Percentiles rank a stretch among this genome's conserved stretches.
Conservation (phyloP, 1,140 invertebrate species). For the Danaus plexippus region DNA sequence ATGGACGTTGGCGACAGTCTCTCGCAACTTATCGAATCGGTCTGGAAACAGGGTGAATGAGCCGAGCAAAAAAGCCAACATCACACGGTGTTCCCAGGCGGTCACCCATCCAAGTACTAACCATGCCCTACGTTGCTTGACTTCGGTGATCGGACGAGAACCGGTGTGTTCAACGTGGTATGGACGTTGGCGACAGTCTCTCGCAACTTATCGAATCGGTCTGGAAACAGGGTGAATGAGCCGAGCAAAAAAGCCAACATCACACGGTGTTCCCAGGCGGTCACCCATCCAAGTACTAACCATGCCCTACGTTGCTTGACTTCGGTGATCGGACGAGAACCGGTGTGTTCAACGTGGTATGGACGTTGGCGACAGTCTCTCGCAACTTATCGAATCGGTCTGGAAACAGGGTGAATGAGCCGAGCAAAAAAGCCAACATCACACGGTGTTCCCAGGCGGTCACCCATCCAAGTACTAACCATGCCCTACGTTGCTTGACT, state of each 20-base stretch:
- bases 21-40: too few relatives aligned
- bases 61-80: constrained; percentile 17
- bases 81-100: constrained; percentile 24
- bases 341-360: constrained; percentile 42
- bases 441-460: constrained; percentile 26
- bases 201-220: too few relatives aligned
- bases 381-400: too few relatives aligned
- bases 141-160: constrained; percentile 36
- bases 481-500: constrained; percentile 31
- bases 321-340: constrained; percentile 36
- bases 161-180: constrained; percentile 41
- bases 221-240: too few relatives aligned
- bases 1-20: constrained; percentile 41
- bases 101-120: constrained; percentile 31
- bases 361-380: constrained; percentile 29
- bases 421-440: constrained; percentile 16
- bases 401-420: too few relatives aligned
- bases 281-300: constrained; percentile 31
- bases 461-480: constrained; percentile 30
- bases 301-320: constrained; percentile 30
- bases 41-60: too few relatives aligned
- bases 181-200: constrained; percentile 41
- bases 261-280: constrained; percentile 25
- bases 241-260: constrained; percentile 15
- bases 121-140: constrained; percentile 30